phyloP scores from a whole-genome alignment of 2,888 invertebrate species.

The Eudemis profundana region DNA sequence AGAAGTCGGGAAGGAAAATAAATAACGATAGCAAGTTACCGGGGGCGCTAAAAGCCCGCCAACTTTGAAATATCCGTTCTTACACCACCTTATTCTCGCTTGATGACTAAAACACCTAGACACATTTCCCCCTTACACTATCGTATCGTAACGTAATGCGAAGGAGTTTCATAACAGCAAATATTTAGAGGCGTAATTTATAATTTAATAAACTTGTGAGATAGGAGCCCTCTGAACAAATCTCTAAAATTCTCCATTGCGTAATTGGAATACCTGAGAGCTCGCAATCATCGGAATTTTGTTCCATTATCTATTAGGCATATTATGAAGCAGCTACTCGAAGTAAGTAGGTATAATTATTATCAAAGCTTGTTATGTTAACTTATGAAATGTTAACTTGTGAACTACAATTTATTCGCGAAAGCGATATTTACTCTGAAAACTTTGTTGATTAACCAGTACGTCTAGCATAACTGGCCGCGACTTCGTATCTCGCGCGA shows the following conservation, averaged over 20 bases:
- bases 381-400: constrained; percentile 1
- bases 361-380: constrained; percentile 12
- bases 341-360: constrained; percentile 18
- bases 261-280: constrained; percentile 53
- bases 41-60: constrained; percentile 50
- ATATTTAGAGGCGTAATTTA: constrained; percentile 32
- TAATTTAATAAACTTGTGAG: constrained; percentile 41
- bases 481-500: too few relatives aligned
- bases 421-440: not conserved
- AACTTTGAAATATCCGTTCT: constrained; percentile 51
- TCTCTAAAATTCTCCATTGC: constrained; percentile 50
- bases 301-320: constrained; percentile 41
- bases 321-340: constrained; percentile 36
- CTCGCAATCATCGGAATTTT: constrained; percentile 49
- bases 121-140: constrained; percentile 24
- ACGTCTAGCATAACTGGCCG: too few relatives aligned
- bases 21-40: constrained; percentile 51
- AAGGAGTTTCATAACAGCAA: constrained; percentile 18
- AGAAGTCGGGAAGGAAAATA: constrained; percentile 51
- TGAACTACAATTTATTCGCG: not conserved
- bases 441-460: not conserved
- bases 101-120: constrained; percentile 42
- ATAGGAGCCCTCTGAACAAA: constrained; percentile 46
- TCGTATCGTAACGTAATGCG: not conserved
- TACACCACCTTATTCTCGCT: constrained; percentile 40